Conservation (phyloP, 92 coral and sea anemone genomes). For the Virgularia gustaviana region DNA sequence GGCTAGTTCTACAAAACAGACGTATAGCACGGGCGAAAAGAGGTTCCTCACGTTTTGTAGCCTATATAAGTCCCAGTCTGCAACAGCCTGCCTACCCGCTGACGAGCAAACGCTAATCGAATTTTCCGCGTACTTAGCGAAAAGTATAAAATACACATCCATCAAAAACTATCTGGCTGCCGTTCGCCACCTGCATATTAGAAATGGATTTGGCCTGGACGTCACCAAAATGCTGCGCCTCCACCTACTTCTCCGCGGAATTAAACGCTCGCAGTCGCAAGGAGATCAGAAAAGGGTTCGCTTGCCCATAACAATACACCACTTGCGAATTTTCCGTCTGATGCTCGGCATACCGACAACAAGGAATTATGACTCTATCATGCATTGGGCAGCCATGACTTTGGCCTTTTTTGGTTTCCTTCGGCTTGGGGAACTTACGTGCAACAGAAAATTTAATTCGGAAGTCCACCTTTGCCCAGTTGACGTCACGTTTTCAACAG, state of each 20-base stretch:
- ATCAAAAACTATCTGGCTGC: constrained; percentile 56
- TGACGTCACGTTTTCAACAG: constrained; percentile 34
- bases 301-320: constrained; percentile 44
- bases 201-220: constrained; percentile 47
- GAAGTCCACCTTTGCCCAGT: constrained; percentile 37
- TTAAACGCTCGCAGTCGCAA: constrained; percentile 53
- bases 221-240: constrained; percentile 41
- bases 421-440: constrained; percentile 51
- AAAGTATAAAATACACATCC: constrained; percentile 42
- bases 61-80: background rate
- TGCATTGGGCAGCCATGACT: constrained; percentile 58
- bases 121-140: constrained; percentile 44
- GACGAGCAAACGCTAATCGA: constrained; percentile 43
- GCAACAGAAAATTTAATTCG: constrained; percentile 39
- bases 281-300: constrained; percentile 43
- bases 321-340: constrained; percentile 17
- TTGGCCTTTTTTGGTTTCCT: constrained; percentile 59
- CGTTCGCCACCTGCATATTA: constrained; percentile 47
- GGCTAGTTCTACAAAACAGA: constrained; percentile 44
- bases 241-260: constrained; percentile 45
- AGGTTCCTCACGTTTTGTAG: constrained; percentile 32
- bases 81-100: constrained; percentile 33
- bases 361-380: constrained; percentile 35
- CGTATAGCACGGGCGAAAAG: constrained; percentile 53
- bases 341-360: constrained; percentile 24